Evolutionary conservation across 2,888 invertebrate genomes (phyloP).

Genomic region (Diaperis boleti): DNA sequence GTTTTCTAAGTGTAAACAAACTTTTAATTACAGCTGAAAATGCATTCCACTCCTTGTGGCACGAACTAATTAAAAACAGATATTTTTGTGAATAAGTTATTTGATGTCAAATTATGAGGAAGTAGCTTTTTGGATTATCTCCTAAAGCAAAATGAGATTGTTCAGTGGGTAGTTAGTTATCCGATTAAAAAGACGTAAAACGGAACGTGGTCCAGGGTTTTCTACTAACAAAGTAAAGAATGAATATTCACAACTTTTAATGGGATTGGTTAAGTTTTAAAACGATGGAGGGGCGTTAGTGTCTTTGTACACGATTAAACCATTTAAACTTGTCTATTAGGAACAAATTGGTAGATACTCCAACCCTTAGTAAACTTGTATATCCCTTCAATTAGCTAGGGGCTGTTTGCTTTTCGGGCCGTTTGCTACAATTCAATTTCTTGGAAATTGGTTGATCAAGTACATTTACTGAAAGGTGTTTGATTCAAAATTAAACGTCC

Average conservation of each 20-base stretch:
- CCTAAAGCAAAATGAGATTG: neutral
- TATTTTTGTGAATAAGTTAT: conserved; percentile 9
- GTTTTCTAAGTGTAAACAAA: conserved; percentile 1
- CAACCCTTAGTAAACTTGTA: neutral
- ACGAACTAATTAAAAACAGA: conserved; percentile 12
- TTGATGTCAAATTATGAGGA: conserved; percentile 4
- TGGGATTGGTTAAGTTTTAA: neutral
- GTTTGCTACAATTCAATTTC: neutral
- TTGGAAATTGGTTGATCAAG: too few species aligned
- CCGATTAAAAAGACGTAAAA: neutral
- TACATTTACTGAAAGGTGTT: too few species aligned
- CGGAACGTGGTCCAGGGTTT: too few species aligned
- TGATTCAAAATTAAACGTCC: too few species aligned
- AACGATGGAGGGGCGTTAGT: neutral
- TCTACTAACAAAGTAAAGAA: neutral
- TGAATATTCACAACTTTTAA: neutral
- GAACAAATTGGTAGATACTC: neutral
- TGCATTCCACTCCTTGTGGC: conserved; percentile 1
- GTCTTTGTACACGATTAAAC: conserved; percentile 4
- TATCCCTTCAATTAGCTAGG: neutral
- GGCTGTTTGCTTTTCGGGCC: neutral
- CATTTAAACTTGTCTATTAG: conserved; percentile 9
- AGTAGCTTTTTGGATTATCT: neutral
- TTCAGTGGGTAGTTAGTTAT: neutral
- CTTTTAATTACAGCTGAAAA: conserved; percentile 7